Percentiles rank a stretch among this genome's conserved stretches.
phyloP scores from a whole-genome alignment of 2,113 vertebrate genomes.

The Chaenocephalus aceratus region DNA sequence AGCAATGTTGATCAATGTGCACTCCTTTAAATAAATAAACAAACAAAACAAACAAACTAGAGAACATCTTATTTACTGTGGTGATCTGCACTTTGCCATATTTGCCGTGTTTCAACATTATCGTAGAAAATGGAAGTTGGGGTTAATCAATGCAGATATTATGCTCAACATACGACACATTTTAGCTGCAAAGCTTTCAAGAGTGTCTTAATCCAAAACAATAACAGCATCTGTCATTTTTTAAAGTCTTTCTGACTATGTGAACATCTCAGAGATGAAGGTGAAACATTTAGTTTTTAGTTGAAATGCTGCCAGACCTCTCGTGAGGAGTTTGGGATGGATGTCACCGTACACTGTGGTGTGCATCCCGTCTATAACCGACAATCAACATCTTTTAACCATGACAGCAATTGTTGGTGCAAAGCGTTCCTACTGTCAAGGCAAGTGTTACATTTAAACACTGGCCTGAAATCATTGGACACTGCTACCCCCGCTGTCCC shows the following conservation, averaged over 20 bases:
- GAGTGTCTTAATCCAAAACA: neutral
- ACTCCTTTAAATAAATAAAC: no score
- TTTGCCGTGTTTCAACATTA: no score
- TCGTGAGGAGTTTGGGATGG: neutral
- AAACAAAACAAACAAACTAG: no score
- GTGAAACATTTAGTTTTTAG: no score
- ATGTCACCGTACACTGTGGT: neutral
- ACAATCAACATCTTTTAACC: neutral
- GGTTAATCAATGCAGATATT: neutral
- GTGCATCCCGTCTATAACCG: neutral
- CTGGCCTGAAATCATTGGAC: no score
- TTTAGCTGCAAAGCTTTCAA: neutral
- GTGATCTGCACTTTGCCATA: no score
- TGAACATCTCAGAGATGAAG: neutral
- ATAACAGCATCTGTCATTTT: neutral
- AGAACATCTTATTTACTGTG: no score
- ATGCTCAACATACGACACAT: neutral
- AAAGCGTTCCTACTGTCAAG: no score
- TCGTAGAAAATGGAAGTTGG: neutral
- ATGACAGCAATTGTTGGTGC: neutral
- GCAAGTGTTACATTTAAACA: no score
- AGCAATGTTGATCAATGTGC: no score
- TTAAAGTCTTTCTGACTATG: neutral
- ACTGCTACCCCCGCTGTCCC: no score
- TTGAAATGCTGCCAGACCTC: constrained; percentile 1